Conservation (phyloP, 2,113 vertebrate genomes). For the Cercocebus atys region DNA sequence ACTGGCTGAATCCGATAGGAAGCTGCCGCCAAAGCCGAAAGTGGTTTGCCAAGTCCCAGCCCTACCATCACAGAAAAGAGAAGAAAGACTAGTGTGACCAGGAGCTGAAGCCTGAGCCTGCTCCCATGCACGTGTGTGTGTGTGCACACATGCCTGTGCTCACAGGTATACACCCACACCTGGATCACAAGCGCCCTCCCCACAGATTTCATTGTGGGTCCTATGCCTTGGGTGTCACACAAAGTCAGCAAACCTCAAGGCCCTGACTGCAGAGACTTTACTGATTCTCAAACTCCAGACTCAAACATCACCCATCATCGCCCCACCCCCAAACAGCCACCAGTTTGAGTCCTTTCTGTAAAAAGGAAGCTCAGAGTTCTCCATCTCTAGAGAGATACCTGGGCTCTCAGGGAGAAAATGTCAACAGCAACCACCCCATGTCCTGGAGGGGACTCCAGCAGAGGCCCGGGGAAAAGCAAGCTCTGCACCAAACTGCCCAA, state of each 20-base stretch:
- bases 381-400: neutral
- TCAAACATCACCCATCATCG: neutral
- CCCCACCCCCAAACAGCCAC: neutral
- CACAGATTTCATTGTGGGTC: neutral
- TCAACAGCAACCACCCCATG: neutral
- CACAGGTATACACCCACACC: neutral
- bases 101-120: neutral
- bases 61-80: neutral
- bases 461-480: neutral
- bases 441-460: no score
- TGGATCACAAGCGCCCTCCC: neutral
- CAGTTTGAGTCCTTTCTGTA: neutral
- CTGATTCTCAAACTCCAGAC: neutral
- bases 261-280: neutral
- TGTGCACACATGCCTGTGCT: accelerated
- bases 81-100: neutral
- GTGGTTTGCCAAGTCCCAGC: neutral
- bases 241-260: neutral
- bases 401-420: neutral
- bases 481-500: accelerated
- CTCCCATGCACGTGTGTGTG: neutral
- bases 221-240: neutral
- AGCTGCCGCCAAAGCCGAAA: neutral
- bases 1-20: neutral
- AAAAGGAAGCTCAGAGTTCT: neutral